A percentile compares a stretch with the other conserved stretches of the same genome.
Conservation (phyloP, 2,797 vertebrate genomes). For the Ficedula albicollis region DNA sequence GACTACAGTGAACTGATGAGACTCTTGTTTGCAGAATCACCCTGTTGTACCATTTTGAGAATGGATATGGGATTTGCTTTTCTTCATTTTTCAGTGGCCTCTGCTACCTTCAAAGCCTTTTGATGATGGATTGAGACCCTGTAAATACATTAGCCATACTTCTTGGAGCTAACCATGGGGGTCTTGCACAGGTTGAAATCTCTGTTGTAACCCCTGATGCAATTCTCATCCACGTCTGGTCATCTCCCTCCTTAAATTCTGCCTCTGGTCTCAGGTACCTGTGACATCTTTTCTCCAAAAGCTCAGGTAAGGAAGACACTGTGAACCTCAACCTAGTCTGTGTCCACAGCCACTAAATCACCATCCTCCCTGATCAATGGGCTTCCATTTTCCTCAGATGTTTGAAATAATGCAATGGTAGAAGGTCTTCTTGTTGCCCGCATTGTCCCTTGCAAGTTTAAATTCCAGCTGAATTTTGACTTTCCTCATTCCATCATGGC, state of each 20-base stretch:
- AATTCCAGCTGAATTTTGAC: neutral
- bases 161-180: rapidly evolving
- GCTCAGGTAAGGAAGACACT: neutral
- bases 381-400: neutral
- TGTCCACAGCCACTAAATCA: neutral
- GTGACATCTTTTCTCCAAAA: neutral
- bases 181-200: neutral
- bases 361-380: neutral
- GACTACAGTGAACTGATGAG: neutral
- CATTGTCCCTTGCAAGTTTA: neutral
- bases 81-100: neutral
- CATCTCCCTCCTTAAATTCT: neutral
- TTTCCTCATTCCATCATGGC: neutral
- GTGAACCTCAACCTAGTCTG: neutral
- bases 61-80: neutral
- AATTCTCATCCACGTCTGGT: neutral
- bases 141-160: neutral
- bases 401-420: neutral
- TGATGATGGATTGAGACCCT: neutral
- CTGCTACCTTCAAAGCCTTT: neutral
- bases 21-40: neutral
- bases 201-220: neutral
- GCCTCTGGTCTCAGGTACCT: neutral
- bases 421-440: neutral
- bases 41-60: neutral